phyloP scores from a whole-genome alignment of 2,113 vertebrate species.

The Calyptomena viridis region DNA sequence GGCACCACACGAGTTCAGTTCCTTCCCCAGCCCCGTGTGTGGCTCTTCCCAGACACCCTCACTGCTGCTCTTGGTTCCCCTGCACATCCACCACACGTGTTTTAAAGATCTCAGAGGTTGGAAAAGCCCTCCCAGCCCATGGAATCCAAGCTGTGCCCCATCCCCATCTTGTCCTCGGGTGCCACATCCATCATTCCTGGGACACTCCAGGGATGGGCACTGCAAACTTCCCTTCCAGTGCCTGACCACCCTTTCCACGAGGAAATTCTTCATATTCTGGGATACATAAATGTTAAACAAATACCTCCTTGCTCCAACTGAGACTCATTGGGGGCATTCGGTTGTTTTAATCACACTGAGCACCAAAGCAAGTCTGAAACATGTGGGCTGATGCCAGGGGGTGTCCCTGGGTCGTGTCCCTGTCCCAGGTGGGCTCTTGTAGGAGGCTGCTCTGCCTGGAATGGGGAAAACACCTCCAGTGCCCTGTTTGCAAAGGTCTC shows the following conservation, averaged over 20 bases:
- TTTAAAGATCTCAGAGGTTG: not conserved
- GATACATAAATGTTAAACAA: not conserved
- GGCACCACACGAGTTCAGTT: not conserved
- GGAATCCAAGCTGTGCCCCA: not conserved
- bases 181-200: not conserved
- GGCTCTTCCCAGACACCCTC: not conserved
- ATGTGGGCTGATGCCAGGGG: not conserved
- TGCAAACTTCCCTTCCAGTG: not conserved
- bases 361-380: rapidly evolving
- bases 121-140: not conserved
- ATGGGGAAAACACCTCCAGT: not conserved
- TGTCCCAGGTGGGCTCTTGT: not conserved
- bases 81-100: rapidly evolving
- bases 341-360: not conserved
- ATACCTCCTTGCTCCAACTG: not conserved
- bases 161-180: not conserved
- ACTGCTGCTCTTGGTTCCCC: not conserved
- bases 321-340: not conserved
- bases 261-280: not conserved
- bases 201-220: not conserved
- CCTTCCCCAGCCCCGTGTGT: not conserved
- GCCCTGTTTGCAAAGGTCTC: not conserved
- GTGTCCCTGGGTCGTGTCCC: not conserved
- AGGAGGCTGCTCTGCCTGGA: not conserved
- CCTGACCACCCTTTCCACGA: not conserved